Evolutionary conservation across 2,888 invertebrate species (phyloP).

Genomic region (Tortrix viridana): DNA sequence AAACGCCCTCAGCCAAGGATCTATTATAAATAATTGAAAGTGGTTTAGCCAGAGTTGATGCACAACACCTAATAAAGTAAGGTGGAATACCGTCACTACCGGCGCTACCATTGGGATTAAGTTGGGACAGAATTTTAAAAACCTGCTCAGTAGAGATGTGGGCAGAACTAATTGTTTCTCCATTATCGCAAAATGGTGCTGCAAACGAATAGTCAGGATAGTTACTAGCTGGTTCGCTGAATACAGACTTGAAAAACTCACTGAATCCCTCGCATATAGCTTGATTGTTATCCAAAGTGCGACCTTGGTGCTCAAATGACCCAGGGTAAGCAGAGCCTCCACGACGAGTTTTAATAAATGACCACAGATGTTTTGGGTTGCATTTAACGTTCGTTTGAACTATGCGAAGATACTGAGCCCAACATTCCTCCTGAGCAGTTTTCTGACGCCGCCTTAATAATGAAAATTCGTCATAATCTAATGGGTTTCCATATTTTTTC

Average conservation of each 20-base stretch:
- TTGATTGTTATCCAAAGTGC: background rate
- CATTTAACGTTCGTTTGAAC: background rate
- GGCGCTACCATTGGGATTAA: conserved; percentile 3
- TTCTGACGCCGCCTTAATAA: background rate
- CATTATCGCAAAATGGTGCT: background rate
- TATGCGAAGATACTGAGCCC: background rate
- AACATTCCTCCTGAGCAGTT: background rate
- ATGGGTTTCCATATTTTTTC: background rate
- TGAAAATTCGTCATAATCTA: conserved; percentile 3
- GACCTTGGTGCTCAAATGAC: background rate
- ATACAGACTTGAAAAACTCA: background rate
- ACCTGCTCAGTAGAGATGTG: background rate
- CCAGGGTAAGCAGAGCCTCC: background rate
- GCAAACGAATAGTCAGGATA: background rate
- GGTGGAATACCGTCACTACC: conserved; percentile 12
- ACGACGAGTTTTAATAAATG: background rate
- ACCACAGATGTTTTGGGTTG: background rate
- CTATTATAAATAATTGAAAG: conserved; percentile 4
- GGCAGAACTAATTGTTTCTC: background rate
- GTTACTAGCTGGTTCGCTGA: background rate
- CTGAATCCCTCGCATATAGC: background rate
- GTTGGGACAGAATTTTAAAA: background rate
- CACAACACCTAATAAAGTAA: conserved; percentile 4
- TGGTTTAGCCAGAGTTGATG: background rate
- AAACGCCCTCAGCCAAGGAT: background rate